Base-by-base conservation (phyloP, 2,888 invertebrate genomes). In the Caenorhabditis macrosperma region DNA sequence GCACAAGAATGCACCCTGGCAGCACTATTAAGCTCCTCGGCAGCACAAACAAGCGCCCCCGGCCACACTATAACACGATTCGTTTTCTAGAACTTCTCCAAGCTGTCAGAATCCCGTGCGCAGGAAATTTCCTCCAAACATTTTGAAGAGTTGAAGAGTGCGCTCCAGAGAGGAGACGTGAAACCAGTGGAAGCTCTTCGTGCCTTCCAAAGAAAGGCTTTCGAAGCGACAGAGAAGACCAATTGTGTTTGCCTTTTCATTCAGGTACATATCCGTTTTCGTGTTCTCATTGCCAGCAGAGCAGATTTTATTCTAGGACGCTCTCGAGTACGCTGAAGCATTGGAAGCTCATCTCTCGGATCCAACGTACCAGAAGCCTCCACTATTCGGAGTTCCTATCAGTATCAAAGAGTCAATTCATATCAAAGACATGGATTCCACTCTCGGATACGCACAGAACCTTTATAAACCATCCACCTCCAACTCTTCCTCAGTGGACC, bases 381-480 rank as follows among this genome's bases (percentile, higher is more conserved):
- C 88, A 17, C 79, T 89, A 2, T 89, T 81, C 72, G 88, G 88
- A n/a, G 38, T 89, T 10, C 89, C 89, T 7, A 82, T 89, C 63
- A 88, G 88, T 50, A 84, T 89, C n/a, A 90, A 89, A 63, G 87
- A 80, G 74, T 67, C 75, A 30, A 71, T 79, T 38, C 59, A 72
- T 15, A 71, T 75, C 7, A 85, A 89, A 77, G 88, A 89, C 5
- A 81, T 86, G 78, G 90, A 90, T 63, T 81, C 86, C 0, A 90
- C 90, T 0, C 60, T 82, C 7, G 91, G 91, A 9, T 85, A 88
- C 35, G 86, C 88, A 3, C 89, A 89, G 69, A 72, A 77, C 5
- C 81, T 91, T n/a, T 81, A 84, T 66, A 74, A 86, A 24, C 90
- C 91, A 5, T 82, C 77, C 0, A 30, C 60, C 6, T 17, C 72